A percentile compares a stretch with the other conserved stretches of the same genome.
These are phyloP conservation scores for Pica pica DNA, from an alignment of 2,113 vertebrate genomes.

Conservation along the genomic window DNA sequence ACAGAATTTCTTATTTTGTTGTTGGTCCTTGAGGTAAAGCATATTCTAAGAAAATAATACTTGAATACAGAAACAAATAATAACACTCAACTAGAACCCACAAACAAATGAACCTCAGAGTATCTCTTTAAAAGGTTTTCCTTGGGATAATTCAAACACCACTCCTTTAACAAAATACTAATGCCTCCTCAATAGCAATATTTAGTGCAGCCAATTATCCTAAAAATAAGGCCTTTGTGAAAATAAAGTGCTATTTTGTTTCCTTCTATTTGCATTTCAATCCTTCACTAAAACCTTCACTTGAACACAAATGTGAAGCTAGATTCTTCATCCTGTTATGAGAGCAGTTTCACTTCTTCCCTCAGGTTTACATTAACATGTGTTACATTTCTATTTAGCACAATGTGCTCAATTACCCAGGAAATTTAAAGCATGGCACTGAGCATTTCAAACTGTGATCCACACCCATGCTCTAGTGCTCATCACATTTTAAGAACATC, in stretches of 20 bases:
- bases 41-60: background rate
- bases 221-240: background rate
- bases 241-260: conserved; percentile 68
- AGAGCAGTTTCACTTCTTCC: background rate
- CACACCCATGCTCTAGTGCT: background rate
- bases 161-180: background rate
- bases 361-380: background rate
- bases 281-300: background rate
- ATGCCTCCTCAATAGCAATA: background rate
- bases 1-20: background rate
- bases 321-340: background rate
- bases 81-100: background rate
- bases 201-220: conserved; percentile 19
- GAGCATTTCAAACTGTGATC: background rate
- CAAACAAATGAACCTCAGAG: background rate
- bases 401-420: background rate
- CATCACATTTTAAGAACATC: background rate
- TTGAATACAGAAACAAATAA: background rate
- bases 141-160: background rate
- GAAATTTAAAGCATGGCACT: background rate
- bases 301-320: background rate
- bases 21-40: background rate
- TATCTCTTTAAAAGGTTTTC: background rate
- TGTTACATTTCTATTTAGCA: background rate
- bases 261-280: background rate